Percentiles rank a stretch among this genome's conserved stretches.
Evolutionary conservation across 2,797 vertebrate genomes (phyloP).

Genomic region (Podargus strigoides): DNA sequence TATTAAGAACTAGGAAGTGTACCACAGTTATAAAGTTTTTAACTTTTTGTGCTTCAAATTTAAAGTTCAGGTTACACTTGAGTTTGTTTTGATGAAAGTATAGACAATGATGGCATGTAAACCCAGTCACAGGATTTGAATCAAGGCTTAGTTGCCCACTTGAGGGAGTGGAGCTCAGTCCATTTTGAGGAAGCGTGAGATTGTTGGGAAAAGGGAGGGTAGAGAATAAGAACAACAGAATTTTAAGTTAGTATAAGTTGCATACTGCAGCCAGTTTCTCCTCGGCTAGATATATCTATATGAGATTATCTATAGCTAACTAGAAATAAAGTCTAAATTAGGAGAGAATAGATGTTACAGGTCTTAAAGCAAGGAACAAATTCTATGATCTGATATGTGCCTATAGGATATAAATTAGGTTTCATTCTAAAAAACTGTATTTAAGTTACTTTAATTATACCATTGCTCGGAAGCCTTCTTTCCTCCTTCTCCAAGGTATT

Average conservation of each 20-base stretch:
- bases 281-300: not conserved
- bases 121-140: accelerated
- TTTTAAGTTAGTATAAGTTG: not conserved
- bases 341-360: not conserved
- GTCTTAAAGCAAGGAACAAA: not conserved
- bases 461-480: not conserved
- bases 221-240: not conserved
- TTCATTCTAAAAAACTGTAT: not conserved
- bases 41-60: not conserved
- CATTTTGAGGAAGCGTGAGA: not conserved
- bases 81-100: not conserved
- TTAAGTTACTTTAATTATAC: not conserved
- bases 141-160: not conserved
- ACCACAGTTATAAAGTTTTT: not conserved
- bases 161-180: not conserved
- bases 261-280: not conserved
- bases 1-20: not conserved
- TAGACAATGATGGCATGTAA: not conserved
- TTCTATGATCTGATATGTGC: not conserved
- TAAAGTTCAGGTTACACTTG: not conserved
- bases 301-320: not conserved
- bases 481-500: not conserved
- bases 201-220: not conserved
- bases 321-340: not conserved
- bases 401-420: not conserved